Base-by-base conservation (phyloP, 2,113 vertebrate genomes). In the Notiomystis cincta region DNA sequence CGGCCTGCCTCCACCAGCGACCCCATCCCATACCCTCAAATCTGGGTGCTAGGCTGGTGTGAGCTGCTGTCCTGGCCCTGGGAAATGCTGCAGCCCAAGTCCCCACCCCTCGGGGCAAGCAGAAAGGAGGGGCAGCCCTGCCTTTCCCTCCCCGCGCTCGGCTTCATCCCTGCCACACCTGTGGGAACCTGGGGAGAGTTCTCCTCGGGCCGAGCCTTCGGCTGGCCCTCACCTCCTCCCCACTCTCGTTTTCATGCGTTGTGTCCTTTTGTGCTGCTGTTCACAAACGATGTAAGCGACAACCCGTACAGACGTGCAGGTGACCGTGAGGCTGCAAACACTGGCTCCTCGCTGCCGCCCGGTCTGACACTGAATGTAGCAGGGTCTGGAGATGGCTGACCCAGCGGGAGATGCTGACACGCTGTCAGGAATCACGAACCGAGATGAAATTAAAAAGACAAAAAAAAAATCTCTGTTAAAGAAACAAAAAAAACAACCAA, bases 211-310 rank as follows among this genome's bases (percentile, higher is more conserved):
- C 1, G 0, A 85, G 76, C 45, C 61, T 82, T 82, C 92, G 35
- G 57, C 73, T 51, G 85, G 65, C 65, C 85, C 91, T 82, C 40
- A 86, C 60, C 93, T 90, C 92, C 86, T 65, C 71, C 93, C 84
- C 81, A 70, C 53, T 69, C 90, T 96, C 15, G 14, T 94, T 90
- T 97, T 94, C 91, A 78, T 94, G 93, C 77, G 30, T 96, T 96
- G 86, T 97, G 96, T 96, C 94, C 95, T 97, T 90, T 93, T 96
- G 98, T 97, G 97, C 92, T 96, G 96, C 96, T 97, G 93, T 96
- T 96, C 86, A 91, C 97, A 75, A 96, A 73, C 8, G 75, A 80
- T 95, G 94, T 95, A 96, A 96, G 65, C 7, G 10, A 90, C 89
- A 71, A 48, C 80, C 92, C 14, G 2, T 77, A 86, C 62, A 81